These are phyloP conservation scores for Zeus faber DNA, from an alignment of 2,113 vertebrate species.

Conservation along the genomic window DNA sequence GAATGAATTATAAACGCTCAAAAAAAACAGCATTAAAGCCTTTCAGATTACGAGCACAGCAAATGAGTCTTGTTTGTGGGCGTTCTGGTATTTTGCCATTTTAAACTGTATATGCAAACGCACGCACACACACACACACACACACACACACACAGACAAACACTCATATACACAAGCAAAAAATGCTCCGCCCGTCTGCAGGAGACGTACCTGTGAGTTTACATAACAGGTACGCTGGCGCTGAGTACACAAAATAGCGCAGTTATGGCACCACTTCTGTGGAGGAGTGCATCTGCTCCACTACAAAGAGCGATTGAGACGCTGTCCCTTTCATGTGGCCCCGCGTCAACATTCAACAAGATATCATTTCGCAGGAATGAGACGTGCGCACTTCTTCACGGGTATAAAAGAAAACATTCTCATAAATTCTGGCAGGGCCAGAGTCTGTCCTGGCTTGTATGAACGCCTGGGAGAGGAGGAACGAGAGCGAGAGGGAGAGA, in stretches of 20 bases:
- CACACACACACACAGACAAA: neutral
- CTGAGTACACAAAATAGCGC: conserved; percentile 35
- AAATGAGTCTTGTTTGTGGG: too few species aligned
- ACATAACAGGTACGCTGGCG: conserved; percentile 61
- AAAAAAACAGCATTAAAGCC: too few species aligned
- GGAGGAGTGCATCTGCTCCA: conserved; percentile 40
- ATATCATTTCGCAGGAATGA: conserved; percentile 70
- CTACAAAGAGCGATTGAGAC: conserved; percentile 53
- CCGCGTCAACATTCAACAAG: conserved; percentile 47
- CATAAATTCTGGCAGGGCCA: conserved; percentile 62
- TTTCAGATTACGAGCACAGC: too few species aligned
- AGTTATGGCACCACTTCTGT: conserved; percentile 61
- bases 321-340: conserved; percentile 61
- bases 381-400: conserved; percentile 54
- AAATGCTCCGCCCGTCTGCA: neutral
- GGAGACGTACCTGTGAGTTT: conserved; percentile 40
- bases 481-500: conserved; percentile 39
- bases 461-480: conserved; percentile 30
- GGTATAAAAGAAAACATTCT: conserved; percentile 66
- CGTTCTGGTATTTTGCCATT: too few species aligned
- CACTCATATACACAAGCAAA: conserved; percentile 3
- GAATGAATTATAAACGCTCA: too few species aligned
- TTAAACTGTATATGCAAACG: too few species aligned
- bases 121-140: neutral
- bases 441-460: conserved; percentile 67